These are phyloP conservation scores for Lasaia peninsularis DNA, from an alignment of 1,140 invertebrate genomes.

Conservation along the genomic window DNA sequence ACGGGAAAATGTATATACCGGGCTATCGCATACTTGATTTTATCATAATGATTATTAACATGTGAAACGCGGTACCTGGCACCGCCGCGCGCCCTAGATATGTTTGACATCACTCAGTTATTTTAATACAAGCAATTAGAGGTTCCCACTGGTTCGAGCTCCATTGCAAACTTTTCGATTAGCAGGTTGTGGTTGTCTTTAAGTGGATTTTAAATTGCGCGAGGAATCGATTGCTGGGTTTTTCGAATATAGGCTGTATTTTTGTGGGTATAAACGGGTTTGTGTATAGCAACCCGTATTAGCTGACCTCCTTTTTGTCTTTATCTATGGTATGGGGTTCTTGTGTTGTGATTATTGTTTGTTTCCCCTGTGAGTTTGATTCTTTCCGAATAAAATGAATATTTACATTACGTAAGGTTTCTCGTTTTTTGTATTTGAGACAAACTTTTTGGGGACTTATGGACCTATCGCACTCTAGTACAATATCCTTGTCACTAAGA, in stretches of 20 bases:
- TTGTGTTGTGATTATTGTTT: too few species aligned
- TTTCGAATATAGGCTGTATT: constrained; percentile 38
- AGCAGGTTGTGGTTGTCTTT: constrained; percentile 64
- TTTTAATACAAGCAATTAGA: constrained; percentile 75
- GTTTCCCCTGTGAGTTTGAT: too few species aligned
- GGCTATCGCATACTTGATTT: constrained; percentile 72
- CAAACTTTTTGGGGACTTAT: too few species aligned
- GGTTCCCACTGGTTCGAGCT: constrained; percentile 49
- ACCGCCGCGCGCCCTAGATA: constrained; percentile 60
- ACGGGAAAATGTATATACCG: constrained; percentile 33
- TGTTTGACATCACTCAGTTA: constrained; percentile 73
- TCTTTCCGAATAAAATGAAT: too few species aligned
- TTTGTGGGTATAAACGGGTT: not conserved
- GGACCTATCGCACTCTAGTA: too few species aligned
- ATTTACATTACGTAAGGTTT: too few species aligned
- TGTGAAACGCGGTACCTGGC: constrained; percentile 64
- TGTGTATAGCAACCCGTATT: too few species aligned
- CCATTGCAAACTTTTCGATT: constrained; percentile 67
- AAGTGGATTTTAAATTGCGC: constrained; percentile 71
- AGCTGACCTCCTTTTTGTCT: too few species aligned
- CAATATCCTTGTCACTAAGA: too few species aligned
- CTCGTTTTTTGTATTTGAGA: too few species aligned
- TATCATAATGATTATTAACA: constrained; percentile 75
- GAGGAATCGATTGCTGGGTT: constrained; percentile 48
- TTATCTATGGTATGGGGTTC: too few species aligned